Conservation (phyloP, 2,888 invertebrate genomes). For the Drosophila prostipennis region DNA sequence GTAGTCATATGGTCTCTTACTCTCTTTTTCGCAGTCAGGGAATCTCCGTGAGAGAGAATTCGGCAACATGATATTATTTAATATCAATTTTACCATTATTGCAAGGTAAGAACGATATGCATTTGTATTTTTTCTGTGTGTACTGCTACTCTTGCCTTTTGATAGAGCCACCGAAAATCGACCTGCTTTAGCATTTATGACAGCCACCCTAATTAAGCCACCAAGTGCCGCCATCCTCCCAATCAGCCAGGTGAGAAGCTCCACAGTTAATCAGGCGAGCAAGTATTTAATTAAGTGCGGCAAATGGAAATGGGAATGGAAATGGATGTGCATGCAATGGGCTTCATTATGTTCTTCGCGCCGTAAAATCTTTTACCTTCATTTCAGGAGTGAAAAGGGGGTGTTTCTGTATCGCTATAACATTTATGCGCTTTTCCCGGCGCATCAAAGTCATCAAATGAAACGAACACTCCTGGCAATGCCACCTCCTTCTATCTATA, state of each 20-base stretch:
- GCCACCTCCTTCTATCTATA: slow-evolving; percentile 5
- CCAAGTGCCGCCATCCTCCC: slow-evolving; percentile 34
- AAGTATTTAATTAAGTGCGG: slow-evolving; percentile 70
- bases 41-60: too few species aligned
- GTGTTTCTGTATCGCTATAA: slow-evolving; percentile 43
- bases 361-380: slow-evolving; percentile 24
- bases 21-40: too few species aligned
- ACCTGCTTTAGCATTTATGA: slow-evolving; percentile 62
- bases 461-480: slow-evolving; percentile 27
- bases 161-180: background rate
- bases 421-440: slow-evolving; percentile 62
- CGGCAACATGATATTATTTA: too few species aligned
- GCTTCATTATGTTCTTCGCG: slow-evolving; percentile 20
- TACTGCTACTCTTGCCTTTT: too few species aligned
- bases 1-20: too few species aligned
- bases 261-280: slow-evolving; percentile 62
- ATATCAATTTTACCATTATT: too few species aligned
- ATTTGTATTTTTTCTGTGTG: too few species aligned
- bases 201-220: slow-evolving; percentile 64
- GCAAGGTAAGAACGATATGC: too few species aligned
- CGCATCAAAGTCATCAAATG: slow-evolving; percentile 57
- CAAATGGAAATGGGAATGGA: slow-evolving; percentile 2
- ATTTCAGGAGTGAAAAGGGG: slow-evolving; percentile 1
- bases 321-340: slow-evolving; percentile 5
- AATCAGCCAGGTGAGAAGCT: slow-evolving; percentile 11